These are phyloP conservation scores for Mus caroli DNA, from an alignment of 2,797 vertebrate species.

Conservation along the genomic window DNA sequence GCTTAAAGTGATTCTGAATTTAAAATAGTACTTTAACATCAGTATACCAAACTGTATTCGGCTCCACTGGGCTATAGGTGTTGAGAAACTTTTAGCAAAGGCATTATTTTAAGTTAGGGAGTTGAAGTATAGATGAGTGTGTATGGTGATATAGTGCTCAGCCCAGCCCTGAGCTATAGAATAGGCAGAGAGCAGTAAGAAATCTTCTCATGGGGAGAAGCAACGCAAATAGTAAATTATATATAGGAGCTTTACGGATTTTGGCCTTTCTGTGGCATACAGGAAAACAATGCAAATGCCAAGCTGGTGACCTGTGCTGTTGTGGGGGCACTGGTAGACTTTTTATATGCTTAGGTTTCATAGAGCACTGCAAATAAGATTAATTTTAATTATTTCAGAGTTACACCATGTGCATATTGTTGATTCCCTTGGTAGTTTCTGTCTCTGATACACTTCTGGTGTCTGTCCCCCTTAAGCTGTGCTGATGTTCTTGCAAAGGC, in stretches of 20 bases:
- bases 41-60: neutral
- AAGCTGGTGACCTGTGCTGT: neutral
- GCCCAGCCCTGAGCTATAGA: neutral
- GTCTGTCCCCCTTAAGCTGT: slow-evolving; percentile 88
- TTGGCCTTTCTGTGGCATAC: neutral
- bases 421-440: neutral
- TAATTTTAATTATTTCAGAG: slow-evolving; percentile 54
- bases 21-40: slow-evolving; percentile 6
- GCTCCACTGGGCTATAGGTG: neutral
- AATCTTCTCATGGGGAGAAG: neutral
- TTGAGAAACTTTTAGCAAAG: slow-evolving; percentile 50
- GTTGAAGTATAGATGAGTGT: slow-evolving; percentile 29
- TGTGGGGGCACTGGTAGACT: neutral
- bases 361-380: slow-evolving; percentile 32
- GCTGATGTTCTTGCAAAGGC: slow-evolving; percentile 91
- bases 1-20: slow-evolving; percentile 42
- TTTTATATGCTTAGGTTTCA: slow-evolving; percentile 48
- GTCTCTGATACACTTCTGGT: slow-evolving; percentile 16
- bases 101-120: slow-evolving; percentile 48
- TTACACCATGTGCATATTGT: neutral
- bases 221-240: neutral
- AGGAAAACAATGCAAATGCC: slow-evolving; percentile 19
- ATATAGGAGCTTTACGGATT: slow-evolving; percentile 22
- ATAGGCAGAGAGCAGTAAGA: slow-evolving; percentile 24
- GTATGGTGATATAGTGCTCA: neutral